Evolutionary conservation across 35 echinoderm and acorn worm species (phyloP).

Genomic region (Anneissia japonica): DNA sequence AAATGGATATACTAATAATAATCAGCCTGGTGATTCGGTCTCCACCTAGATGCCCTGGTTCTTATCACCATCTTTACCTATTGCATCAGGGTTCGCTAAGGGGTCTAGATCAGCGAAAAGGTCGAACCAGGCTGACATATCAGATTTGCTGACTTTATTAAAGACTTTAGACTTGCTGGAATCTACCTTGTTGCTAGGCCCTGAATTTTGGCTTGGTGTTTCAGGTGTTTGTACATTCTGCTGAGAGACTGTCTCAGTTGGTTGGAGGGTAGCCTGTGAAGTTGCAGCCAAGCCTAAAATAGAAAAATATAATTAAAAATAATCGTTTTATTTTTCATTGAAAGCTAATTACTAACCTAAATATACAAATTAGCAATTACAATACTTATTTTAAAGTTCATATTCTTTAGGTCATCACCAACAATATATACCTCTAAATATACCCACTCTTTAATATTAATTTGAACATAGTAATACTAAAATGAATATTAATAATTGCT

Average conservation of each 20-base stretch:
- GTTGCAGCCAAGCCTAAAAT: constrained; percentile 8
- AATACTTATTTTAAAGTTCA: no score
- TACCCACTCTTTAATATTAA: no score
- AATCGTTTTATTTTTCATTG: no score
- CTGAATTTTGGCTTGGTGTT: not conserved
- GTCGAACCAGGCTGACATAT: constrained; percentile 99
- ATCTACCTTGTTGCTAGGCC: constrained; percentile 48
- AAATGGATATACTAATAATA: no score
- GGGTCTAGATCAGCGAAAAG: constrained; percentile 97
- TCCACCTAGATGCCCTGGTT: not conserved
- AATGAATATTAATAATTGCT: no score
- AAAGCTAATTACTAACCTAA: no score
- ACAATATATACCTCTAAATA: no score
- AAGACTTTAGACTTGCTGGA: constrained; percentile 85
- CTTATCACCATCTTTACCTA: constrained; percentile 54
- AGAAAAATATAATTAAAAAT: not conserved
- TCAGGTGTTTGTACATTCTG: not conserved
- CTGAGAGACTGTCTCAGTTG: not conserved
- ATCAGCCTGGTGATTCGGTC: no score
- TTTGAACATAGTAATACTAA: no score
- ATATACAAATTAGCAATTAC: no score
- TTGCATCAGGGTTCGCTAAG: constrained; percentile 78
- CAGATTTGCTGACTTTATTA: constrained; percentile 75
- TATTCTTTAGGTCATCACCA: no score
- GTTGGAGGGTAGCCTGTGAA: constrained; percentile 9